Base-by-base conservation (phyloP, 2,797 vertebrate genomes). In the Xenentodon cancila region DNA sequence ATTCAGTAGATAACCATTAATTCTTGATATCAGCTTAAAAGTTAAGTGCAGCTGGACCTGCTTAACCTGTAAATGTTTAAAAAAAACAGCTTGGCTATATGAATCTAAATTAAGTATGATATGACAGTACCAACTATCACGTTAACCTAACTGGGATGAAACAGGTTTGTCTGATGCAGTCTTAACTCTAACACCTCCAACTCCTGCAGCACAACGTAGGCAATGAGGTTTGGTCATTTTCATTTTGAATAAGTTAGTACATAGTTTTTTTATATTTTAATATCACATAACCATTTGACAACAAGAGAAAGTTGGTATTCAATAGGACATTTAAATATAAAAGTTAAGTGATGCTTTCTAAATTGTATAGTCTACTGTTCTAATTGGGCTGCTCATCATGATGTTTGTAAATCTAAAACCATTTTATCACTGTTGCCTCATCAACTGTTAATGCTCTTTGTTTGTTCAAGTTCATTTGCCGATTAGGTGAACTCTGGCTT, bases 401-500 rank as follows among this genome's bases (percentile, higher is more conserved):
- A 63, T 53, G 18, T 60, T 57, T 50, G 27, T 17, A 62, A 61
- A 49, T 21, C 20, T 32, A n/a, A 27, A 70, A 6, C 20, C 8
- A 18, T 18, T 68, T 74, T 37, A 57, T 62, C 27, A 25, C 27
- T 21, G 43, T 61, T 43, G 59, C 57, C 50, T 64, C 62, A 21
- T 45, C 21, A 65, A 69, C 13, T 45, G 48, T 64, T 59, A 63
- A 79, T 61, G 53, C 54, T 61, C 64, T 53, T 80, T 78, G 56
- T 84, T 73, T 73, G 8, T 18, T 55, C 59, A 68, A 53, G 71
- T 69, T 48, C 5, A 40, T 73, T 59, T 64, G 64, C 65, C 77
- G 79, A 89, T 85, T 85, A 80, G 74, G 70, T 60, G 63, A 86
- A 76, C 81, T 64, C 71, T 71, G 62, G 71, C 55, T 69, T 68